Percentiles rank a stretch among this genome's conserved stretches.
Conservation (phyloP, 2,113 vertebrate genomes). For the Sakesphorus luctuosus region DNA sequence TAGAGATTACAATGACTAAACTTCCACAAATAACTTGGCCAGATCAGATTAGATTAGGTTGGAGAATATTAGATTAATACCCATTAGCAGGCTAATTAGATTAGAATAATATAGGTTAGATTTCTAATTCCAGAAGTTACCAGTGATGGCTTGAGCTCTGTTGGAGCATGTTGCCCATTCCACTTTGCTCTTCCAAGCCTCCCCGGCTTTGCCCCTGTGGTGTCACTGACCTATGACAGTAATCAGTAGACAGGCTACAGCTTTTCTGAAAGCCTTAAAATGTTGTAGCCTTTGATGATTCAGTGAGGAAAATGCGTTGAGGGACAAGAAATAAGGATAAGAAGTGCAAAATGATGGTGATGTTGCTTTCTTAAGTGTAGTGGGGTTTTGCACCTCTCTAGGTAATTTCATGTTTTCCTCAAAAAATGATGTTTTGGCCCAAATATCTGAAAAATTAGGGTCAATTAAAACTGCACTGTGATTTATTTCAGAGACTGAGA, state of each 20-base stretch:
- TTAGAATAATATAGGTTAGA: conserved; percentile 3
- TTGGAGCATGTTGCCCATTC: neutral
- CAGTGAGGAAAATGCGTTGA: neutral
- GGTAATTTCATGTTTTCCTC: neutral
- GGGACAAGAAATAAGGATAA: neutral
- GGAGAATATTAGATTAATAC: conserved; percentile 15
- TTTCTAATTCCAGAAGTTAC: neutral
- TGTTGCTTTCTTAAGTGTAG: neutral
- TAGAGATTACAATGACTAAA: neutral
- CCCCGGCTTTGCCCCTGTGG: neutral
- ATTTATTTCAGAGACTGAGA: neutral
- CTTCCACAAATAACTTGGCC: conserved; percentile 19
- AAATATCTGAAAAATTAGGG: neutral
- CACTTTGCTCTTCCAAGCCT: neutral
- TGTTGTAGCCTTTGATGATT: neutral
- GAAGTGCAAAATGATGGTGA: neutral
- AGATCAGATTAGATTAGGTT: conserved; percentile 41
- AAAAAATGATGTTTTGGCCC: neutral
- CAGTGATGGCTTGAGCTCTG: neutral
- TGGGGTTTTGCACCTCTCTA: neutral
- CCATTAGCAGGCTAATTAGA: conserved; percentile 10
- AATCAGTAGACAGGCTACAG: neutral
- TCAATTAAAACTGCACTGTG: neutral
- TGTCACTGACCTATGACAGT: neutral
- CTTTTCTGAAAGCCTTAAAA: neutral